phyloP scores from a whole-genome alignment of 2,888 invertebrate species.

The Campoletis raptor region DNA sequence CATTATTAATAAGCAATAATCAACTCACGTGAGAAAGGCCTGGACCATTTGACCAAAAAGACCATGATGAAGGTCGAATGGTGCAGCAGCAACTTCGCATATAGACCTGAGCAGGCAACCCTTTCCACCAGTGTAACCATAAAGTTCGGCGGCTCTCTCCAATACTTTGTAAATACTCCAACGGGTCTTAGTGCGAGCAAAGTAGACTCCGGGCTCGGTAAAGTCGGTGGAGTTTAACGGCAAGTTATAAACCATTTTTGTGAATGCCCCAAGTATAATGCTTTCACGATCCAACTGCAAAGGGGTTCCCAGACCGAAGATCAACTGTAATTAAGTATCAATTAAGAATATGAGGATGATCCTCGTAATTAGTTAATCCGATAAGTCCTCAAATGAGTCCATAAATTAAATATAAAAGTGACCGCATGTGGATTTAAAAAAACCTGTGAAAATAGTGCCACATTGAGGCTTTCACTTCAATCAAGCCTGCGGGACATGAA shows the following conservation, averaged over 20 bases:
- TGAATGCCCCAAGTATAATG: conserved; percentile 83
- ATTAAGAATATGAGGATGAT: background rate
- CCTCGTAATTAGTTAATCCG: background rate
- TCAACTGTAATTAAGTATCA: conserved; percentile 77
- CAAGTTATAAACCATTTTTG: conserved; percentile 83
- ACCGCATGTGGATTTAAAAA: background rate
- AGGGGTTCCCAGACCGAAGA: conserved; percentile 84
- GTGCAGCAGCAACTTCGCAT: conserved; percentile 91
- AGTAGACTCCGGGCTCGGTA: conserved; percentile 80
- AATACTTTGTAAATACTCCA: conserved; percentile 90
- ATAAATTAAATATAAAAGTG: background rate
- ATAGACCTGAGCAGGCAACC: conserved; percentile 91
- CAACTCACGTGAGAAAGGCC: conserved; percentile 88
- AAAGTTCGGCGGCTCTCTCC: conserved; percentile 86
- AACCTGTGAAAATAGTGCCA: background rate
- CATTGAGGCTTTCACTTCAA: background rate
- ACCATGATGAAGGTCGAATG: conserved; percentile 90
- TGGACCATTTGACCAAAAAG: conserved; percentile 91
- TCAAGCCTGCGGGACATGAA: background rate
- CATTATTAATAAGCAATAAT: background rate
- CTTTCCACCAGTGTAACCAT: conserved; percentile 83
- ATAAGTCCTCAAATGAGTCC: background rate
- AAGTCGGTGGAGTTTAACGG: conserved; percentile 83
- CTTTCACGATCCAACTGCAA: conserved; percentile 83
- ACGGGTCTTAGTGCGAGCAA: conserved; percentile 77